Conservation (phyloP, 2,888 invertebrate species). For the Yponomeuta malinellus region DNA sequence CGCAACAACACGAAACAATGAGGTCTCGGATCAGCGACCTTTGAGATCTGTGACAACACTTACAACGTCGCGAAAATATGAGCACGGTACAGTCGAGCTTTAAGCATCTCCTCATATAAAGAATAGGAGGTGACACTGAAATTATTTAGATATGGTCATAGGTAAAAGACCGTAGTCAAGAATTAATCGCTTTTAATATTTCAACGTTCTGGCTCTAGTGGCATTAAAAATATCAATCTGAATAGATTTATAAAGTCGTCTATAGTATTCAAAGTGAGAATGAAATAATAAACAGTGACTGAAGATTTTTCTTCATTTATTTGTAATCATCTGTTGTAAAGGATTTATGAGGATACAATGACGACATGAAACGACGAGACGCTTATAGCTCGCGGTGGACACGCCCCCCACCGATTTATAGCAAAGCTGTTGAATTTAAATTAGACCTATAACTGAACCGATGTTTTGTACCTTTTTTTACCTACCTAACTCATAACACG, state of each 20-base stretch:
- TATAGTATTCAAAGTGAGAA: not conserved
- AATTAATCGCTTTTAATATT: not conserved
- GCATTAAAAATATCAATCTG: not conserved
- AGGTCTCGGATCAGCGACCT: conserved; percentile 69
- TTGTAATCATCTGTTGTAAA: conserved; percentile 8
- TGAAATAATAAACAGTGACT: not conserved
- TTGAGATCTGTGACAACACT: conserved; percentile 49
- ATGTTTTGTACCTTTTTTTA: not conserved
- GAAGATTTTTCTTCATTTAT: conserved; percentile 1
- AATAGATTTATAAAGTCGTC: not conserved
- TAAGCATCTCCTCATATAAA: not conserved
- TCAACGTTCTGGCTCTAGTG: not conserved
- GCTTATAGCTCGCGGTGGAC: conserved; percentile 54
- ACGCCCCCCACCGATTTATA: conserved; percentile 49
- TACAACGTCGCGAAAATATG: conserved; percentile 70
- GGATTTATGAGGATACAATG: conserved; percentile 22
- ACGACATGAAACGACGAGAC: conserved; percentile 54
- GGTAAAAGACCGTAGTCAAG: not conserved
- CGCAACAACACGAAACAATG: conserved; percentile 70
- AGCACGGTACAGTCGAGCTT: conserved; percentile 48
- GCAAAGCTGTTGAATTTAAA: conserved; percentile 3
- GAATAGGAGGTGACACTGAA: not conserved
- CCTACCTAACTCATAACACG: not conserved
- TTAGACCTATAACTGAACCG: not conserved
- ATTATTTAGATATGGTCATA: not conserved